phyloP scores from a whole-genome alignment of 2,113 vertebrate genomes.

The Catagonus wagneri region DNA sequence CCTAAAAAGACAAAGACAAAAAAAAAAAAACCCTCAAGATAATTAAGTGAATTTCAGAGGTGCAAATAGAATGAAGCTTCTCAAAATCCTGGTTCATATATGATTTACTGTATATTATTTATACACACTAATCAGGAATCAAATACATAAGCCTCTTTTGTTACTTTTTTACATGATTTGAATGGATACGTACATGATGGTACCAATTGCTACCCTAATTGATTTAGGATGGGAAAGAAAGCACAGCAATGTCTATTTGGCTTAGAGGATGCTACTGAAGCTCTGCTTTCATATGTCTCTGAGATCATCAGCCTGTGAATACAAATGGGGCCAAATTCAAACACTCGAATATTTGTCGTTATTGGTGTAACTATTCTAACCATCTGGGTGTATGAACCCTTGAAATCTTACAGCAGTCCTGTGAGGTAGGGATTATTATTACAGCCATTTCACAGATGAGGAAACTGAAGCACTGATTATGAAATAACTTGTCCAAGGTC shows the following conservation, averaged over 20 bases:
- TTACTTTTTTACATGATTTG: slow-evolving; percentile 20
- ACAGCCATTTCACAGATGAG: not conserved
- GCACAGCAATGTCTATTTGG: not conserved
- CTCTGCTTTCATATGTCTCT: not conserved
- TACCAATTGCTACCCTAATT: not conserved
- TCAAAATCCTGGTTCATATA: slow-evolving; percentile 10
- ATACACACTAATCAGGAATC: not conserved
- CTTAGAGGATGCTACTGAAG: not conserved
- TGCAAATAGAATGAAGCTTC: not conserved
- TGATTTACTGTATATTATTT: not conserved
- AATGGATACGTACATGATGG: not conserved
- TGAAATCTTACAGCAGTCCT: not conserved
- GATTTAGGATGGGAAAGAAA: not conserved
- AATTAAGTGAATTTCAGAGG: slow-evolving; percentile 27
- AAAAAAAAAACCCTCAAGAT: not conserved
- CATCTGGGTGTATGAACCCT: not conserved
- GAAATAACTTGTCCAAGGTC: not conserved
- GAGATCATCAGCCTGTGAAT: not conserved
- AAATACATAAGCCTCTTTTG: not conserved
- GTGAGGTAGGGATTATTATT: not conserved
- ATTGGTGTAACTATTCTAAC: not conserved
- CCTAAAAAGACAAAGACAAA: no score
- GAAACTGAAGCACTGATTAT: not conserved
- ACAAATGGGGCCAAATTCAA: not conserved
- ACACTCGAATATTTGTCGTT: not conserved